Evolutionary conservation across 2,113 vertebrate species (phyloP), one percentile per base, ranked within the genome.

Genomic region (Salvelinus alpinus): DNA sequence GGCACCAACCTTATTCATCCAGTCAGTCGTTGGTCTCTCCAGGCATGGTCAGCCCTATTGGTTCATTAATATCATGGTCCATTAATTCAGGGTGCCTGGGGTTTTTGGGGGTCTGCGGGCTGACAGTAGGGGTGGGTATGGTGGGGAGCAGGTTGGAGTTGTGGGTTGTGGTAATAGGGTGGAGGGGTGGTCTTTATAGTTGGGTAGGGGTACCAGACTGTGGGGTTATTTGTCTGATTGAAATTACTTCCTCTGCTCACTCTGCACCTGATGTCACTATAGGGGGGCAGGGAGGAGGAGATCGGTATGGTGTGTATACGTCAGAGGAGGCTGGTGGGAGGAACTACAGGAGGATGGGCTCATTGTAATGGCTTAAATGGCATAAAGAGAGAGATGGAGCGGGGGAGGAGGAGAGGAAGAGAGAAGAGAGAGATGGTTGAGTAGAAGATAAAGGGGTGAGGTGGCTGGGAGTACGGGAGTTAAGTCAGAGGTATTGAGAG

Each of bases 141-240:
- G 38, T 38, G 7, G 8, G 38, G 8, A 38, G 8, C 8, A 38
- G 38, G 38, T 38, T 38, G 25, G 65, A 16, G 2, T 34, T 31
- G 16, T 24, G 16, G 64, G 12, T 5, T 66, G 24, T 29, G 27
- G 14, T 31, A 24, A 66, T n/a, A 22, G 82, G 85, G 85, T 80
- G 80, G 80, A 78, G 83, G 82, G 82, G 80, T 86, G 82, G 81
- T 31, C 74, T 82, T 83, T 75, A 84, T 82, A 64, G 74, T 76
- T 82, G 82, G 84, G 76, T 24, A 12, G 82, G 76, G 77, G 84
- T 78, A 86, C 88, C 88, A 90, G 81, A 90, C 13, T 84, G 90
- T 87, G 87, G 88, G 83, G 83, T 88, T 86, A 87, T 89, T 90
- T 89, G 82, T 80, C 81, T 86, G 85, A 92, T 90, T 87, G 88